Conservation (phyloP, 2,888 invertebrate species). For the Exephanes ischioxanthus region DNA sequence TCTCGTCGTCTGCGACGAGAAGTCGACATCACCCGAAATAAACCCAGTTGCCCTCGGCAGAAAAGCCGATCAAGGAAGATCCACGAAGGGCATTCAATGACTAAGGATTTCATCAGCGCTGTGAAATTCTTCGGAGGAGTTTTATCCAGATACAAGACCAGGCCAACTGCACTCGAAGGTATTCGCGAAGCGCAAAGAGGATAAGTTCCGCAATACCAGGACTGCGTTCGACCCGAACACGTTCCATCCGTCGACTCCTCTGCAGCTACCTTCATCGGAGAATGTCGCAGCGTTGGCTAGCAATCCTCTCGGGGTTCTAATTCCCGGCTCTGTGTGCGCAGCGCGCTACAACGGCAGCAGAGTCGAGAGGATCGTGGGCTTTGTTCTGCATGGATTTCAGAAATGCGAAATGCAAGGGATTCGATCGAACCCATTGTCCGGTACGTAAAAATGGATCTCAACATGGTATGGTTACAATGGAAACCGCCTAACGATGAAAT, state of each 20-base stretch:
- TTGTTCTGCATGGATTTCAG: background rate
- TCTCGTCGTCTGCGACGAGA: background rate
- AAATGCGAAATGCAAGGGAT: too few relatives aligned
- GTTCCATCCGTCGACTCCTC: background rate
- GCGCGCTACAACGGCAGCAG: background rate
- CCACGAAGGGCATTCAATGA: background rate
- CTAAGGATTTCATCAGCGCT: background rate
- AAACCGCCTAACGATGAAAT: too few relatives aligned
- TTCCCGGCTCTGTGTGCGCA: background rate
- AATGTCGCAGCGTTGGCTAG: background rate
- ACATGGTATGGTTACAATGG: too few relatives aligned
- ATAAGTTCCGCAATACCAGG: background rate
- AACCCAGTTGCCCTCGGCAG: background rate
- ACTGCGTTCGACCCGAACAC: background rate
- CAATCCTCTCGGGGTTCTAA: background rate
- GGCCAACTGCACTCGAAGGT: background rate
- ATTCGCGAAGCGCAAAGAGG: slow-evolving; percentile 13
- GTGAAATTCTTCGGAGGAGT: background rate
- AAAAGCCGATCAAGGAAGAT: background rate
- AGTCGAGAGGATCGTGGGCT: background rate
- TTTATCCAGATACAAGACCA: background rate
- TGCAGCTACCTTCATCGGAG: background rate
- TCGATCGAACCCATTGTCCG: too few relatives aligned
- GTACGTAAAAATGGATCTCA: too few relatives aligned
- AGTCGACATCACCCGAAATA: background rate